Base-by-base conservation (phyloP, 2,113 vertebrate species). In the Larimichthys polyactis region DNA sequence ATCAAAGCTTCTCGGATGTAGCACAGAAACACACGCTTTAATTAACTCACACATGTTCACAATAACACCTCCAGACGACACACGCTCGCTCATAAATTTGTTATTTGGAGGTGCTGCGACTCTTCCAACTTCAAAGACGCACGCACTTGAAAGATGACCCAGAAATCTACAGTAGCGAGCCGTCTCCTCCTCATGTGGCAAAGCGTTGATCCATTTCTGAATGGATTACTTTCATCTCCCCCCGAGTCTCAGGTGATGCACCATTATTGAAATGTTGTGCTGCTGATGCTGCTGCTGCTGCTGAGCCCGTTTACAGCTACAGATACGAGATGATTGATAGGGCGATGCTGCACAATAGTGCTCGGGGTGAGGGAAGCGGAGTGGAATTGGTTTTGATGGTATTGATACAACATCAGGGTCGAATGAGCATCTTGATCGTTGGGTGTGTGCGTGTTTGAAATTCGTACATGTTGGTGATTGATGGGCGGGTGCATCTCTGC, bases 101-200 rank as follows among this genome's bases (percentile, higher is more conserved):
- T 57, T 40, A 64, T 59, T 69, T 19, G 67, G 36, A 89, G 54
- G 74, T 74, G 12, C 20, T 24, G 36, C 1, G 17, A 70, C 75
- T 75, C 73, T 0, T 40, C 5, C 20, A 90, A 85, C 81, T 89
- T 92, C 87, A 90, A 87, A 89, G 87, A 85, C n/a, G 7, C 72
- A 29, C 22, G 16, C 71, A 36, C 73, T 79, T 82, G 75, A 89
- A 83, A 80, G 79, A 83, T 70, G 82, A 86, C 87, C 87, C 83
- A 87, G 89, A 89, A 89, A 85, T 79, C 75, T 76, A 73, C 68
- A 80, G 80, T 77, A 54, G 36, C 36, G 40, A 68, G 32, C 63
- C 14, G 46, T 52, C 77, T 79, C 52, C 62, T 81, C 43, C 52
- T 1, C 77, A 60, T 71, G 80, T 66, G 69, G 66, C 84, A 24